These are phyloP conservation scores for Drosophila kohkoa DNA, from an alignment of 1,140 invertebrate species.

Conservation along the genomic window DNA sequence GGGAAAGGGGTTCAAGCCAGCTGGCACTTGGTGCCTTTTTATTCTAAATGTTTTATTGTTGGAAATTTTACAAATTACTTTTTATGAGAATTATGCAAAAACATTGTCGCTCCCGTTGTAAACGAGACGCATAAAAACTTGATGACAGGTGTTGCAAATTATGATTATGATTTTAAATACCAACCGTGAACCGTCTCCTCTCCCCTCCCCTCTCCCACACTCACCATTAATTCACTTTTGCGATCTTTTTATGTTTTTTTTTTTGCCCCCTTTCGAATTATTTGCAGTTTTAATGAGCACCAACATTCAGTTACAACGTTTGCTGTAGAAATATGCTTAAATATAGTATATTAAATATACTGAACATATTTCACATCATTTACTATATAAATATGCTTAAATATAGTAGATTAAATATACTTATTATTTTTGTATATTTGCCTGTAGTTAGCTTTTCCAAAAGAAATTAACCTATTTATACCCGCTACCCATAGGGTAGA, in stretches of 20 bases:
- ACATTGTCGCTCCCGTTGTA: conserved; percentile 32
- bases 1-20: neutral
- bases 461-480: too few relatives aligned
- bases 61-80: conserved; percentile 73
- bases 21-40: conserved; percentile 54
- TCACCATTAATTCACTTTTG: conserved; percentile 10
- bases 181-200: neutral
- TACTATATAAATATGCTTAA: too few relatives aligned
- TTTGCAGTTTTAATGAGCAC: conserved; percentile 3
- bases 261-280: neutral
- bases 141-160: conserved; percentile 75
- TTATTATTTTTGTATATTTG: too few relatives aligned
- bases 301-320: too few relatives aligned
- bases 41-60: conserved; percentile 75
- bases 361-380: too few relatives aligned
- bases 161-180: conserved; percentile 79
- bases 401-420: too few relatives aligned
- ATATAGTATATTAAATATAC: too few relatives aligned
- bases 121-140: conserved; percentile 58
- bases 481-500: too few relatives aligned
- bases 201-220: neutral
- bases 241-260: conserved; percentile 12
- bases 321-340: too few relatives aligned
- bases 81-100: conserved; percentile 60
- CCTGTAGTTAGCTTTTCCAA: too few relatives aligned